Evolutionary conservation across 2,888 invertebrate species (phyloP).

Genomic region (Drepanosiphum platanoidis): DNA sequence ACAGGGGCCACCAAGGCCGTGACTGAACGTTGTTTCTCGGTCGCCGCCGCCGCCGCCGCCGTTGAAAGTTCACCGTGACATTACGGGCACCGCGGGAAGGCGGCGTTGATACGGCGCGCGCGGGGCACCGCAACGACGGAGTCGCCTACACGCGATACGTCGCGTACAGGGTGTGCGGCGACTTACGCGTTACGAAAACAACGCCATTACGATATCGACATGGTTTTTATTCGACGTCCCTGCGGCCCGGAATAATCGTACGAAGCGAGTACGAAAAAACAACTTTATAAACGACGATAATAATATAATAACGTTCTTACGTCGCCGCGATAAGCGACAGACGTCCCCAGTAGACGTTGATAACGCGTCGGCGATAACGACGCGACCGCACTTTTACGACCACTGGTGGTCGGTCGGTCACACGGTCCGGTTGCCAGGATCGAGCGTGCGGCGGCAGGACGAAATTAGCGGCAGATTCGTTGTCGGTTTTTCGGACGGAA

Average conservation of each 20-base stretch:
- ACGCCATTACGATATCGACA: no score
- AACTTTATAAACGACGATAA: background rate
- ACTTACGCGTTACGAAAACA: no score
- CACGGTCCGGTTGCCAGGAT: background rate
- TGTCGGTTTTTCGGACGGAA: no score
- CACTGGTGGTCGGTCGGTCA: background rate
- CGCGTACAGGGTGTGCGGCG: background rate
- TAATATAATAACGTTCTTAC: background rate
- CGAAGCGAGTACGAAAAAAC: background rate
- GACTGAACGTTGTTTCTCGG: background rate
- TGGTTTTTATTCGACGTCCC: no score
- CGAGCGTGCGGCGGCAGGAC: background rate
- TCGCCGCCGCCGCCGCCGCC: background rate
- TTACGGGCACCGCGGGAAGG: background rate
- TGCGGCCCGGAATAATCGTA: no score
- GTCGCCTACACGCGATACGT: background rate
- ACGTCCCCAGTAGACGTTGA: no score
- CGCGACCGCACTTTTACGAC: background rate
- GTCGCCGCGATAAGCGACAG: no score
- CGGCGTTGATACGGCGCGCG: background rate
- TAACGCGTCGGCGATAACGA: background rate
- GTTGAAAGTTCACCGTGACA: constrained; percentile 38
- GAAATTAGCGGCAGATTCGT: no score
- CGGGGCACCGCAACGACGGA: background rate
- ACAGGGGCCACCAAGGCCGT: constrained; percentile 51